A percentile compares a stretch with the other conserved stretches of the same genome.
These are phyloP conservation scores for Schizaphis graminum DNA, from an alignment of 2,888 invertebrate species.

Conservation along the genomic window DNA sequence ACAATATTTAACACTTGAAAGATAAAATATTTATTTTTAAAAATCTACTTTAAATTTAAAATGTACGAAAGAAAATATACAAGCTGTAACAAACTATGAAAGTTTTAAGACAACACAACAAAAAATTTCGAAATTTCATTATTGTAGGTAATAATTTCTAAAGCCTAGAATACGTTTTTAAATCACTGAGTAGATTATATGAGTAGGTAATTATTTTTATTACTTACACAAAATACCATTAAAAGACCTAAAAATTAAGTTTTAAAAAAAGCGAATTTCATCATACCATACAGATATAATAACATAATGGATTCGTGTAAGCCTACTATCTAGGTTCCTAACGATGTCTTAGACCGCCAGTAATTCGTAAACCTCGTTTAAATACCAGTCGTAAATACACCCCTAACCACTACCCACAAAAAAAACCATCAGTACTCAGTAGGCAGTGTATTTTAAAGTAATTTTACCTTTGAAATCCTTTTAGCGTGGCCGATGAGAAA, in stretches of 20 bases:
- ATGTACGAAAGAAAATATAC: not conserved
- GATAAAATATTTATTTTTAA: not conserved
- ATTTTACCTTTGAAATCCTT: constrained; percentile 59
- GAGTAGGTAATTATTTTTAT: not conserved
- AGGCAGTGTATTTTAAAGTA: not conserved
- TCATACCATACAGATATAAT: not conserved
- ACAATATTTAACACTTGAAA: not conserved
- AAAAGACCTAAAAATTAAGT: not conserved
- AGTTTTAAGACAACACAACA: not conserved
- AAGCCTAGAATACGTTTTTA: not conserved
- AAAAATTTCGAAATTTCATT: not conserved
- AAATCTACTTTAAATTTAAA: not conserved
- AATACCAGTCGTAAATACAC: not conserved
- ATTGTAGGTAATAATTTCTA: not conserved
- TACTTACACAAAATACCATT: not conserved
- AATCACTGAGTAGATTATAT: not conserved
- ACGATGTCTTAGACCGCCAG: not conserved
- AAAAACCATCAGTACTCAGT: not conserved
- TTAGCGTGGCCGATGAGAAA: constrained; percentile 32
- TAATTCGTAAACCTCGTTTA: not conserved
- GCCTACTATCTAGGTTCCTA: not conserved
- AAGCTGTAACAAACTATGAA: not conserved
- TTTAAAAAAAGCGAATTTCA: not conserved
- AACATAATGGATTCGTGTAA: not conserved
- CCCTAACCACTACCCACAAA: not conserved